A percentile compares a stretch with the other conserved stretches of the same genome.
phyloP scores from a whole-genome alignment of 2,888 invertebrate genomes.

The Ormyrus labotus region DNA sequence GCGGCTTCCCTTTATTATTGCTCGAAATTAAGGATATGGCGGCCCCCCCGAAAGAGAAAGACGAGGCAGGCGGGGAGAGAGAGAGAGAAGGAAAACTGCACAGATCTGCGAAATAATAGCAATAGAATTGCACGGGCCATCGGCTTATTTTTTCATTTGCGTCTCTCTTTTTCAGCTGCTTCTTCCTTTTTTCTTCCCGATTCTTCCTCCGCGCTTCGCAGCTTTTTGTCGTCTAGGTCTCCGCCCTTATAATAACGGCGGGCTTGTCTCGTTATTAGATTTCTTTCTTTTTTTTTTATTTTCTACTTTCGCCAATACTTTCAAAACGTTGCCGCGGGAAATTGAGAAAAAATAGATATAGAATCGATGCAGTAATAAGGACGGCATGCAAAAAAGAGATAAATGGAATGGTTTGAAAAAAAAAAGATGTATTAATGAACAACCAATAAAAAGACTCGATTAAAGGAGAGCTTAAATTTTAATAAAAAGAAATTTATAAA shows the following conservation, averaged over 20 bases:
- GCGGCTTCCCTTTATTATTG: conserved; percentile 64
- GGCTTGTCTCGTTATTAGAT: conserved; percentile 30
- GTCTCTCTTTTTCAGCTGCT: not conserved
- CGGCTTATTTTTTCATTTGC: conserved; percentile 44
- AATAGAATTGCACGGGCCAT: conserved; percentile 15
- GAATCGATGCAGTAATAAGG: conserved; percentile 9
- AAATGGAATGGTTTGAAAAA: too few relatives aligned
- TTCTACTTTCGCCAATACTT: too few relatives aligned
- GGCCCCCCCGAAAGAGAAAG: too few relatives aligned
- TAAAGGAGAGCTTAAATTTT: too few relatives aligned
- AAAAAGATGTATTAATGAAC: too few relatives aligned
- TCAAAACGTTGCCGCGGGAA: too few relatives aligned
- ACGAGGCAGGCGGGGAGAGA: not conserved
- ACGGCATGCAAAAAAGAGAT: not conserved
- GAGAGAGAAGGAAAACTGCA: conserved; percentile 26
- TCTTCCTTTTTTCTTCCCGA: conserved; percentile 3
- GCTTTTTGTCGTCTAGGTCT: conserved; percentile 3
- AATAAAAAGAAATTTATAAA: too few relatives aligned
- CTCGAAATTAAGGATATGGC: conserved; percentile 59
- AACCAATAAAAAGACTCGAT: too few relatives aligned
- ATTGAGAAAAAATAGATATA: too few relatives aligned
- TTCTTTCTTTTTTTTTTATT: conserved; percentile 5
- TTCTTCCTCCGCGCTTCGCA: not conserved
- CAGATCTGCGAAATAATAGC: conserved; percentile 42
- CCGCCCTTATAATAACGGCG: not conserved